Evolutionary conservation across 2,113 vertebrate genomes (phyloP), one percentile per base, ranked within the genome.

Genomic region (Helogale parvula): DNA sequence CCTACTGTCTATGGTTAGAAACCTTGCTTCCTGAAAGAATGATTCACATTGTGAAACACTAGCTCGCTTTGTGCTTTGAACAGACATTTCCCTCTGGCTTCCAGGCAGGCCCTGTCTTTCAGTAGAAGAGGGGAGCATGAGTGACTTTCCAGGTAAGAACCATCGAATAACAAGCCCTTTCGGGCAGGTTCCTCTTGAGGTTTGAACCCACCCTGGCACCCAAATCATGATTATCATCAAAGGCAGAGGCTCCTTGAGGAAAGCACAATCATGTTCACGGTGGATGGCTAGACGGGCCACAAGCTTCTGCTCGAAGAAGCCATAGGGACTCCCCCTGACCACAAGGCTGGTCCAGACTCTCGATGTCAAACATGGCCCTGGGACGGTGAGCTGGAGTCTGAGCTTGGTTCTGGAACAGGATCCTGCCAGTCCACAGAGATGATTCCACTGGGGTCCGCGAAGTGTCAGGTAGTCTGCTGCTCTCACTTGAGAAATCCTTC

Each of bases 401-500:
- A 19, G 69, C 54, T 93, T 50, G 45, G 21, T 47, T 80, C 27
- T 84, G 68, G 60, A 60, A 41, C 57, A 52, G 50, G 25, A 17
- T 19, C 10, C 17, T 16, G 27, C n/a, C 11, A 0, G 11, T 9
- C 63, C 85, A 21, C 0, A 10, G 66, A 1, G 8, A 74, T 1
- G 0, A 50, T 80, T 71, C 23, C 8, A 1, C 63, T 6, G 14
- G 31, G 35, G 15, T 88, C 50, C 6, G 15, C 0, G 35, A 84
- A 72, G 35, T 7, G 15, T 23, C 66, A 11, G 45, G 27, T 2
- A 13, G 1, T n/a, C 16, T 4, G 11, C 71, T n/a, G 31, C 31
- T 63, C 66, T 60, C 68, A 93, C 65, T 65, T 54, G n/a, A 96
- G n/a, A 91, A 92, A 94, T 5, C 4, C 27, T 50, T 82, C 84